Base-by-base conservation (phyloP, 2,113 vertebrate species). In the Lepisosteus osseus region DNA sequence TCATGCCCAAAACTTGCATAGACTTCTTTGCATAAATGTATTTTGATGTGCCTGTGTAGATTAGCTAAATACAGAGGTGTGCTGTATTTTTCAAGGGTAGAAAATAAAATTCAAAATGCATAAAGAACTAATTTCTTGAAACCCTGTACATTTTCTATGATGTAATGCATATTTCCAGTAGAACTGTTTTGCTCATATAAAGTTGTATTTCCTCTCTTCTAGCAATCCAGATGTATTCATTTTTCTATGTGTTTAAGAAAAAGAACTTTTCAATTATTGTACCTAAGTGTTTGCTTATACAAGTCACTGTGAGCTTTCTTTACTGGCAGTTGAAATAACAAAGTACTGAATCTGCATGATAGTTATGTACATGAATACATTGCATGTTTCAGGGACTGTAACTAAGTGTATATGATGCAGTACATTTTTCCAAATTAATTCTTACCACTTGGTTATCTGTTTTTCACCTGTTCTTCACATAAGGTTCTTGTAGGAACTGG, bases 381-480 rank as follows among this genome's bases (percentile, higher is more conserved):
- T 77, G 78, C 75, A 83, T 79, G 79, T 72, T 76, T 70, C 51
- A 69, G 69, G 51, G 8, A 6, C 61, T 73, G 72, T 76, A 74
- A 66, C 54, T 70, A 76, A 63, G 71, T 67, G 57, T 47, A 63
- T 15, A 43, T 64, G 67, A 59, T 68, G 54, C 72, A 54, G 44
- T 61, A 61, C 55, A 66, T 41, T 70, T 76, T 43, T 57, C 3
- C 9, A 29, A 75, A 70, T 59, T 63, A 71, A 69, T 71, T 68
- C 12, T 44, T 71, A 41, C 61, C 17, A 71, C 41, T 66, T 7
- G 11, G 11, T 65, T 54, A 14, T 42, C 6, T 56, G 42, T 56
- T 70, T 65, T 67, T 70, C 56, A 57, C 44, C 40, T 72, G 64
- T 43, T 68, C 69, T 71, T 63, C 61, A 67, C 57, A 61, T 54